These are phyloP conservation scores for Pecten maximus DNA, from an alignment of 2,888 invertebrate genomes.

Conservation along the genomic window DNA sequence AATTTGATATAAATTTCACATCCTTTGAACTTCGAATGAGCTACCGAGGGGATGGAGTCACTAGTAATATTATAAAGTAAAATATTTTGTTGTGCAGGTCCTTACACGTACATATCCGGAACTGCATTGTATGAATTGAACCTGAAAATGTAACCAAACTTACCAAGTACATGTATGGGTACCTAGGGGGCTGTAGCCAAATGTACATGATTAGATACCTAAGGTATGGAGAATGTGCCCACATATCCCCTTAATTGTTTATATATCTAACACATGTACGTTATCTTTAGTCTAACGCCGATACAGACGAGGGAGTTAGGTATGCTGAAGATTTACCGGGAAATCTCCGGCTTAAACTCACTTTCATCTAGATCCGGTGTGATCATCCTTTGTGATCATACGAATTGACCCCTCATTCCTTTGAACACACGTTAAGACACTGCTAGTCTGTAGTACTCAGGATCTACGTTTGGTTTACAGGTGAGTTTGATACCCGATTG, in stretches of 20 bases:
- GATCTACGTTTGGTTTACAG: neutral
- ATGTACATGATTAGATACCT: neutral
- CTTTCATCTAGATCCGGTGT: neutral
- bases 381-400: slow-evolving; percentile 1
- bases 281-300: neutral
- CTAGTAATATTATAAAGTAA: too few species aligned
- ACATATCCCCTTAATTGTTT: neutral
- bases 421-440: neutral
- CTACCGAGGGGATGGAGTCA: too few species aligned
- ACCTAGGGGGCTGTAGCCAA: neutral
- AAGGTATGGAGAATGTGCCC: neutral
- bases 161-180: neutral
- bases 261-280: neutral
- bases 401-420: neutral
- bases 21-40: too few species aligned
- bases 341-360: slow-evolving; percentile 26
- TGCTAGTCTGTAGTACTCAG: neutral
- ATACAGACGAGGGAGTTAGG: neutral
- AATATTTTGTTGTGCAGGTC: too few species aligned
- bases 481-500: too few species aligned
- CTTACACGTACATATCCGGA: too few species aligned
- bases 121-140: too few species aligned
- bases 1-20: too few species aligned
- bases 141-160: too few species aligned
- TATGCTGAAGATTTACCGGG: neutral